These are phyloP conservation scores for Periophthalmus modestus DNA, from an alignment of 2,113 vertebrate genomes.

Conservation along the genomic window DNA sequence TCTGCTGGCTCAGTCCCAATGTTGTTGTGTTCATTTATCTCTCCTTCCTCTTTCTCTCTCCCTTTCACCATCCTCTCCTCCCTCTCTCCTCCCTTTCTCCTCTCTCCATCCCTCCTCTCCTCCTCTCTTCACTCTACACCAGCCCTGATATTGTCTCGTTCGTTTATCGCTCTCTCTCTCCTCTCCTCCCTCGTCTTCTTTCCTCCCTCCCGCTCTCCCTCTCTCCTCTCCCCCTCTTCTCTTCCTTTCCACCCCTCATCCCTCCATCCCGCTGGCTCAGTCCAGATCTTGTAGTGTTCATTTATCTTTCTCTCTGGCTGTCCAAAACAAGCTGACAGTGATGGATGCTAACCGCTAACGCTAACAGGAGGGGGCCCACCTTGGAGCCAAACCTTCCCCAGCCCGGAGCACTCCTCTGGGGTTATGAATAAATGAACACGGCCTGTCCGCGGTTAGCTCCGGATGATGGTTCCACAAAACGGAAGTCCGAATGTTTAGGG, in stretches of 20 bases:
- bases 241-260: not conserved
- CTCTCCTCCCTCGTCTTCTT: too few species aligned
- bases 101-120: too few species aligned
- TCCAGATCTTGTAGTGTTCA: not conserved
- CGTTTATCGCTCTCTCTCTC: too few species aligned
- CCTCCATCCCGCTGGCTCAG: not conserved
- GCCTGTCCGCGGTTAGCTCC: not conserved
- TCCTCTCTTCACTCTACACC: not conserved
- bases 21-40: too few species aligned
- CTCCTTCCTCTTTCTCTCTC: too few species aligned
- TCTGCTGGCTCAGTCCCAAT: too few species aligned
- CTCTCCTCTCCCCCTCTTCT: not conserved
- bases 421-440: not conserved
- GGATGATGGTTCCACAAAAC: not conserved
- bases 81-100: too few species aligned
- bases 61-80: too few species aligned
- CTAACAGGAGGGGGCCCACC: constrained; percentile 4
- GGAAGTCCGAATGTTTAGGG: not conserved
- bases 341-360: constrained; percentile 4
- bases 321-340: constrained; percentile 5
- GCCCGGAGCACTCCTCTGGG: not conserved
- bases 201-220: not conserved
- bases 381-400: not conserved
- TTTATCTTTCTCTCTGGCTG: not conserved
- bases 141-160: too few species aligned